Evolutionary conservation across 2,113 vertebrate genomes (phyloP), one percentile per base, ranked within the genome.

Genomic region (Ceyx melanurus): DNA sequence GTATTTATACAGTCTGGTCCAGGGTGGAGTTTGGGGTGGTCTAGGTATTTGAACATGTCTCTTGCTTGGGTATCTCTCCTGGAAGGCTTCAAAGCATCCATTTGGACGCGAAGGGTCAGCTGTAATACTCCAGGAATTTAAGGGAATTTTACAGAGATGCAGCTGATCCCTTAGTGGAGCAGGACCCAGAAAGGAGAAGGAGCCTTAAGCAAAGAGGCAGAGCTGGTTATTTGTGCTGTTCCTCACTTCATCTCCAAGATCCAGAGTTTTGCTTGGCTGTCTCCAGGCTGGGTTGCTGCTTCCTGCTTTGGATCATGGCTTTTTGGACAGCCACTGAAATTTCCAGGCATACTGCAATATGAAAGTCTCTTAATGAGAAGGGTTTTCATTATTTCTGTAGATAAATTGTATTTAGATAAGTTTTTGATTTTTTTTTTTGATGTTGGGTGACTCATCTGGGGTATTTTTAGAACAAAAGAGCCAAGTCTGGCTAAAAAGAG

Each of bases 1-100:
- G 70, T 79, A 73, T 96, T 96, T 88, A 92, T 78, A 91, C 91
- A 91, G 94, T 97, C 93, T 96, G 93, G 77, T 94, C 46, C 70
- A 89, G 82, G 81, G 92, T 79, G 83, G 89, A 88, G 86, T 81
- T 35, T 71, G 78, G 81, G 86, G 65, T 26, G 29, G 86, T 48
- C 29, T 56, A 40, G 86, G 83, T 94, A 78, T 93, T 94, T 86
- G 53, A 65, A 91, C 83, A 48, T 40, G 33, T 93, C 88, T 77
- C 86, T 66, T 92, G 74, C 76, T 78, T 83, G 45, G 48, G 23
- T 92, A 50, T 60, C 88, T 76, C 71, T 76, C 71, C 71, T 86
- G 85, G 89, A 66, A 93, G 71, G 89, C 86, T 88, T 92, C 43
- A 92, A 94, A 91, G 88, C 51, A 29, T 76, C 57, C 77, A 72